A percentile compares a stretch with the other conserved stretches of the same genome.
phyloP scores from a whole-genome alignment of 1,140 invertebrate species.

The Pollicipes pollicipes region DNA sequence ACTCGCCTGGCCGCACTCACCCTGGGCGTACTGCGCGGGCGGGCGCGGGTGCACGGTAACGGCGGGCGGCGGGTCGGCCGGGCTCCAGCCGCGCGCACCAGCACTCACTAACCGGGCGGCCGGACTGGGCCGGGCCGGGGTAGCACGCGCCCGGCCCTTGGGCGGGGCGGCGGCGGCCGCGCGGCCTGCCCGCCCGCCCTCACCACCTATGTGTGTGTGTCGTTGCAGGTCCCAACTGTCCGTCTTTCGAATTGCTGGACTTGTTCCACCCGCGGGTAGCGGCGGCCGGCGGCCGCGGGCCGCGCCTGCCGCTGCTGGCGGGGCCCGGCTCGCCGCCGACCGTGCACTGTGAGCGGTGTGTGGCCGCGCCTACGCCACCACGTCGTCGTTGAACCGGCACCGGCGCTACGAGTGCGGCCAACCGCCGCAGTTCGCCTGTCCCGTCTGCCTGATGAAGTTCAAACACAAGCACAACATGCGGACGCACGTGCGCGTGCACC shows the following conservation, averaged over 20 bases:
- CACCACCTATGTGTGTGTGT: not conserved
- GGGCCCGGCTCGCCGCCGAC: too few species aligned
- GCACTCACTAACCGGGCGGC: not conserved
- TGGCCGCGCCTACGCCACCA: constrained; percentile 40
- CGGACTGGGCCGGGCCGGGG: too few species aligned
- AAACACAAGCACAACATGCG: not conserved
- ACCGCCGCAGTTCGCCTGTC: not conserved
- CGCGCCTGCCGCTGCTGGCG: not conserved
- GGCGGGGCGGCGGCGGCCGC: too few species aligned
- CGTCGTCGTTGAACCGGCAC: constrained; percentile 44
- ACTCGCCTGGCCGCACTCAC: too few species aligned
- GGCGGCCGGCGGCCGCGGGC: too few species aligned
- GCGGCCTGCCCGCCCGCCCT: too few species aligned
- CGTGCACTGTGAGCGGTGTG: constrained; percentile 34
- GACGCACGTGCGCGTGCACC: not conserved
- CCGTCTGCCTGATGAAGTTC: not conserved
- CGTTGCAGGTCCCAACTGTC: not conserved
- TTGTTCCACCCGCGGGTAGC: not conserved
- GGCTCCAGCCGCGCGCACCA: not conserved
- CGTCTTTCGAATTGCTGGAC: not conserved
- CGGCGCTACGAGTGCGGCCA: constrained; percentile 59
- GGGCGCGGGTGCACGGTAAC: too few species aligned
- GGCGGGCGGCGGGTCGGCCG: too few species aligned
- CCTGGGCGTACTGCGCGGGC: too few species aligned
- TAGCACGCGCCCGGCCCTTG: too few species aligned